These are phyloP conservation scores for Microdon myrmicae DNA, from an alignment of 2,888 invertebrate genomes.

Conservation along the genomic window DNA sequence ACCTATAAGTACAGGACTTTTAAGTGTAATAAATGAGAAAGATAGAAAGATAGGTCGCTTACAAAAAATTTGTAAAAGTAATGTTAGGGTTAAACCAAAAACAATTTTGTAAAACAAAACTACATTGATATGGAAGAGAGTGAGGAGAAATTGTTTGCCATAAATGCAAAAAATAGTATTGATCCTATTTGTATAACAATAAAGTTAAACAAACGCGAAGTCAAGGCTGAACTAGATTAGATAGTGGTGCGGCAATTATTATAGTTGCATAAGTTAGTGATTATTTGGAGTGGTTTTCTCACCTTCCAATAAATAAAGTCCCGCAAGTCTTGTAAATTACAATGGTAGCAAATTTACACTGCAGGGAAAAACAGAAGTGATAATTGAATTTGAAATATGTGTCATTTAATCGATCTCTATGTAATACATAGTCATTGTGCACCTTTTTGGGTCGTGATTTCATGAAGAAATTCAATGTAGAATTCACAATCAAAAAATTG, in stretches of 20 bases:
- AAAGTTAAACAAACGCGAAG: conserved; percentile 1
- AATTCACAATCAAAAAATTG: conserved; percentile 3
- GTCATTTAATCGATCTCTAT: background rate
- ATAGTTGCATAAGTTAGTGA: conserved; percentile 4
- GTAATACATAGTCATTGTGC: conserved; percentile 6
- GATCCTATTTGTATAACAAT: conserved; percentile 5
- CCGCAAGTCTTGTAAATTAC: conserved; percentile 1
- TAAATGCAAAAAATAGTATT: conserved; percentile 7
- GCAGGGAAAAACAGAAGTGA: background rate
- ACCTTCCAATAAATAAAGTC: background rate
- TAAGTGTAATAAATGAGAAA: background rate
- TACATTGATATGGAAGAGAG: background rate
- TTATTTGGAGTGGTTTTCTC: conserved; percentile 4
- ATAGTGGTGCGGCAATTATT: conserved; percentile 2
- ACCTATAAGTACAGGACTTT: conserved; percentile 1
- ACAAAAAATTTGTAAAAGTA: background rate
- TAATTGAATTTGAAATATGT: conserved; percentile 2
- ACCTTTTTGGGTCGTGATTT: conserved; percentile 8
- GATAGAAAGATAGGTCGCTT: background rate
- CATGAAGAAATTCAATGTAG: conserved; percentile 1
- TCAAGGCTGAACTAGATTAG: conserved; percentile 5
- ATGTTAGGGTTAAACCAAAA: too few relatives aligned
- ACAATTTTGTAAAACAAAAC: conserved; percentile 3
- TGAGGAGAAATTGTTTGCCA: conserved; percentile 3
- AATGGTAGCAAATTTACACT: background rate